Evolutionary conservation across 2,797 vertebrate species (phyloP).

Genomic region (Craterocephalus amniculus): DNA sequence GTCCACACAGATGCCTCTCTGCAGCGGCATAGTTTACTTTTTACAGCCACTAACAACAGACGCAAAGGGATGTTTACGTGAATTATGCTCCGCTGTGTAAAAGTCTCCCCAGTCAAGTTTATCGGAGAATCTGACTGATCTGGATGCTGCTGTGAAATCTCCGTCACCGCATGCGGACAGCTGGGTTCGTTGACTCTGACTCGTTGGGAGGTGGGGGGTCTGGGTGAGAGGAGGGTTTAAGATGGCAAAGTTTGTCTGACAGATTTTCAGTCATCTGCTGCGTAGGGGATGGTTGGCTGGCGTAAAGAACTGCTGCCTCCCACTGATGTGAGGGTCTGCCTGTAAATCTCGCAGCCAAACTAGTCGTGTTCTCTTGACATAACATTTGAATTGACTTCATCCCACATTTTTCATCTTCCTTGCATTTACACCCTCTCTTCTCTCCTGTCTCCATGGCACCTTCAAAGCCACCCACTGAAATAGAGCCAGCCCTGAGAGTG

Average conservation of each 20-base stretch:
- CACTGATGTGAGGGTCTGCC: conserved; percentile 44
- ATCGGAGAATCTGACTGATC: conserved; percentile 56
- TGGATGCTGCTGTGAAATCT: conserved; percentile 53
- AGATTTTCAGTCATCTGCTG: conserved; percentile 72
- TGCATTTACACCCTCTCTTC: neutral
- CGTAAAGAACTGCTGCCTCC: conserved; percentile 55
- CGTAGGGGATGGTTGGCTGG: conserved; percentile 70
- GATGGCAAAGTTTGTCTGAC: conserved; percentile 43
- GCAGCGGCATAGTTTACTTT: conserved; percentile 53
- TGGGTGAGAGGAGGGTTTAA: conserved; percentile 34
- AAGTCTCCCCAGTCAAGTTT: conserved; percentile 54
- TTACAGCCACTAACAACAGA: conserved; percentile 67
- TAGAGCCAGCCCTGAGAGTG: conserved; percentile 2
- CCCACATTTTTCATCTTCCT: conserved; percentile 27
- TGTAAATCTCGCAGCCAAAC: conserved; percentile 20
- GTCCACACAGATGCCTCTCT: conserved; percentile 53
- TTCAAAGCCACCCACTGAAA: conserved; percentile 17
- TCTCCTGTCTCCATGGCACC: conserved; percentile 8
- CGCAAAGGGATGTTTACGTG: conserved; percentile 65
- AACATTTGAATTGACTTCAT: conserved; percentile 41
- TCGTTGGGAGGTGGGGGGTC: conserved; percentile 28
- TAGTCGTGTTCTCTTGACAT: conserved; percentile 25
- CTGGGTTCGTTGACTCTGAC: conserved; percentile 42
- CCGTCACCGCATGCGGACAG: conserved; percentile 53
- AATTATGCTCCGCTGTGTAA: conserved; percentile 40